Conservation (phyloP, 2,888 invertebrate species). For the Ypsolopha sequella region DNA sequence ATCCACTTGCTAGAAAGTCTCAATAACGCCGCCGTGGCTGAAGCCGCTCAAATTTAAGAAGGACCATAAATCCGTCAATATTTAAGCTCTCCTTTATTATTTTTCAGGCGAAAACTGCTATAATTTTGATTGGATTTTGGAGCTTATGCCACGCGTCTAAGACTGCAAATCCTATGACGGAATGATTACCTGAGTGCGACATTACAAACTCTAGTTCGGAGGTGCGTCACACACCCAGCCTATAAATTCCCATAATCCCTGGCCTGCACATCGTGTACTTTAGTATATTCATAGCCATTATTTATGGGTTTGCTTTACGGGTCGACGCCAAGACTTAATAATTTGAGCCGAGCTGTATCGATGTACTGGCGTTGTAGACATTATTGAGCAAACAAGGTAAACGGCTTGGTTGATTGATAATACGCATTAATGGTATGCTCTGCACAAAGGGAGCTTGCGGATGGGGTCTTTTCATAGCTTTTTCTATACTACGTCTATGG, state of each 20-base stretch:
- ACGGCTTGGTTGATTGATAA: conserved; percentile 3
- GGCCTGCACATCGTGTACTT: conserved; percentile 42
- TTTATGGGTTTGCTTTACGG: conserved; percentile 54
- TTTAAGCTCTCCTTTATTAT: conserved; percentile 62
- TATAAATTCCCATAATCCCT: conserved; percentile 63
- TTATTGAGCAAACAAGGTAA: conserved; percentile 17
- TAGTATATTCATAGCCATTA: conserved; percentile 47
- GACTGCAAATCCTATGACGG: no score
- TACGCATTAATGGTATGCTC: not conserved
- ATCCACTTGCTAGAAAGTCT: conserved; percentile 51
- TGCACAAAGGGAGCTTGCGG: no score
- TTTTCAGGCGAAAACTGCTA: conserved; percentile 28
- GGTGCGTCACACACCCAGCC: conserved; percentile 57
- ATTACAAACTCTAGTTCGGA: not conserved
- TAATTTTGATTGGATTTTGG: no score
- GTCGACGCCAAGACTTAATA: conserved; percentile 49
- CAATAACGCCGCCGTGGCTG: conserved; percentile 54
- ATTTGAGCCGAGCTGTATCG: conserved; percentile 22
- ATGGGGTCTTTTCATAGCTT: no score
- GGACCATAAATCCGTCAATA: conserved; percentile 68
- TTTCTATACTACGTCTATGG: no score
- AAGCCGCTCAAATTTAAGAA: conserved; percentile 61
- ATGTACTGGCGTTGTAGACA: conserved; percentile 35
- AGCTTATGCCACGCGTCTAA: no score
- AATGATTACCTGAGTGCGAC: conserved; percentile 8